phyloP scores from a whole-genome alignment of 2,797 vertebrate genomes.

The Peromyscus eremicus region DNA sequence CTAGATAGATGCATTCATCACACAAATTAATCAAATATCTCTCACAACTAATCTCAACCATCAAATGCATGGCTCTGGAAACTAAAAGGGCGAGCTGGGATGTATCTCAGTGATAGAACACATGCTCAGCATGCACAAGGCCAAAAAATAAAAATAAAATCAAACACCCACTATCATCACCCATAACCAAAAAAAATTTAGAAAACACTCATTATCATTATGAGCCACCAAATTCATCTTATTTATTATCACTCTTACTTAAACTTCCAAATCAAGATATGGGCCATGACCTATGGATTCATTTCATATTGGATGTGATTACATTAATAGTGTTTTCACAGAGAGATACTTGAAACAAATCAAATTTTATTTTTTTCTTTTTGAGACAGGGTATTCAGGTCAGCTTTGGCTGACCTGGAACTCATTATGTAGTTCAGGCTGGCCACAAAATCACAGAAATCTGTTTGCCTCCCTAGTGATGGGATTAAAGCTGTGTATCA shows the following conservation, averaged over 20 bases:
- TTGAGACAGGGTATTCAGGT: not conserved
- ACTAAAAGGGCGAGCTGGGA: not conserved
- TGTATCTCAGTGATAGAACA: not conserved
- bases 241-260: constrained; percentile 23
- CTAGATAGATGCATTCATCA: not conserved
- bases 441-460: not conserved
- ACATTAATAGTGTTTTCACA: constrained; percentile 6
- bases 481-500: not conserved
- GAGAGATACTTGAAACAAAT: constrained; percentile 12
- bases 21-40: not conserved
- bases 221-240: not conserved
- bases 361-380: not conserved
- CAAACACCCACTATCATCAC: not conserved
- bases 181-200: not conserved
- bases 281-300: not conserved
- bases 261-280: not conserved
- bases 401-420: not conserved
- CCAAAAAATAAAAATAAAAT: too few relatives aligned
- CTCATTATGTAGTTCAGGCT: not conserved
- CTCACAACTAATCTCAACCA: not conserved
- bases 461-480: too few relatives aligned
- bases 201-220: not conserved
- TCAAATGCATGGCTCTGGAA: not conserved
- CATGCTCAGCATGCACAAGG: not conserved
- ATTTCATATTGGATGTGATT: not conserved